Evolutionary conservation across 2,797 vertebrate genomes (phyloP).

Genomic region (Sciaenops ocellatus): DNA sequence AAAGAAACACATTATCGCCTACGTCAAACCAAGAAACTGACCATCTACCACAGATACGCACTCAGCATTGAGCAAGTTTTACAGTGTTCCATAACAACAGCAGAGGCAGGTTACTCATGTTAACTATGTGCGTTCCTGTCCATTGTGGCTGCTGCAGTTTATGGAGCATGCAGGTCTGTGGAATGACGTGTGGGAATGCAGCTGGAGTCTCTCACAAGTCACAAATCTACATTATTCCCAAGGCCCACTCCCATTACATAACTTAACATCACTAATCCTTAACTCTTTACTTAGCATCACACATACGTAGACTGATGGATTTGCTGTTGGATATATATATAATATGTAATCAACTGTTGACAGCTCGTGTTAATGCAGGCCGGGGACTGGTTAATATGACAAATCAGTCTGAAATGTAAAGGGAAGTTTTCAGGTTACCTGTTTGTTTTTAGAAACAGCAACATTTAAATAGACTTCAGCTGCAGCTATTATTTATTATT

Average conservation of each 20-base stretch:
- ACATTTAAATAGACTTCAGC: neutral
- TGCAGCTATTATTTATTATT: neutral
- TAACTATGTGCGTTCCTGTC: conserved; percentile 36
- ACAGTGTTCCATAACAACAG: conserved; percentile 32
- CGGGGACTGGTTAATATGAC: conserved; percentile 3
- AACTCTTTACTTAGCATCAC: conserved; percentile 41
- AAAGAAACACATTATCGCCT: neutral
- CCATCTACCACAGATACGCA: neutral
- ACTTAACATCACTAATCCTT: conserved; percentile 60
- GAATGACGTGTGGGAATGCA: conserved; percentile 64
- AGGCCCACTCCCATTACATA: conserved; percentile 47
- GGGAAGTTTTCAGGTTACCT: neutral
- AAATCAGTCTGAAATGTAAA: conserved; percentile 15
- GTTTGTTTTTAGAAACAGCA: neutral
- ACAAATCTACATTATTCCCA: conserved; percentile 72
- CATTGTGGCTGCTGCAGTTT: conserved; percentile 55
- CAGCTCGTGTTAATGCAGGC: conserved; percentile 50
- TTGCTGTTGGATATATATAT: conserved; percentile 8
- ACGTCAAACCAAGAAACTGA: conserved; percentile 8
- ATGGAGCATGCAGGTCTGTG: conserved; percentile 57
- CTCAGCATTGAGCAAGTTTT: conserved; percentile 31
- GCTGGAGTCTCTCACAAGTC: conserved; percentile 68
- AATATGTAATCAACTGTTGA: conserved; percentile 41
- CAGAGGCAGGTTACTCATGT: conserved; percentile 43
- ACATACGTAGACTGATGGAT: conserved; percentile 22